A percentile compares a stretch with the other conserved stretches of the same genome.
phyloP scores from a whole-genome alignment of 2,888 invertebrate species.

The Rugalucina vietnamica region DNA sequence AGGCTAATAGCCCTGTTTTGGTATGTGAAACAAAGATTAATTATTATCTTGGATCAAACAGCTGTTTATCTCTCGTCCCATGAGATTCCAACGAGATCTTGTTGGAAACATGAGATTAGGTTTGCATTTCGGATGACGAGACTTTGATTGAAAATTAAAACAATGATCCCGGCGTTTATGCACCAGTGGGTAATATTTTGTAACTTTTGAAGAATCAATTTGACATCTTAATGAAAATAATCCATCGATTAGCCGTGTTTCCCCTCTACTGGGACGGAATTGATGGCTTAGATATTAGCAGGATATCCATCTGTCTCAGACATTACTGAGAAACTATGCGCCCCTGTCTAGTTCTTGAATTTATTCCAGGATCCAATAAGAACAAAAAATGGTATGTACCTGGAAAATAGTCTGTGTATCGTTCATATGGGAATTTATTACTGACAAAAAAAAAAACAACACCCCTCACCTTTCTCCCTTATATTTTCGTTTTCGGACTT shows the following conservation, averaged over 20 bases:
- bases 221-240: slow-evolving; percentile 68
- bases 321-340: slow-evolving; percentile 39
- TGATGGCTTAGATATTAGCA: slow-evolving; percentile 46
- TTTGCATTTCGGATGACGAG: slow-evolving; percentile 61
- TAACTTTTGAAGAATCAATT: slow-evolving; percentile 65
- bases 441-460: no score
- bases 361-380: no score
- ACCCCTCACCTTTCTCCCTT: no score
- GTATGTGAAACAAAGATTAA: slow-evolving; percentile 62
- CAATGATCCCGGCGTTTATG: slow-evolving; percentile 57
- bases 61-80: slow-evolving; percentile 64
- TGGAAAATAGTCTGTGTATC: no score
- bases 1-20: slow-evolving; percentile 12
- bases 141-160: slow-evolving; percentile 63
- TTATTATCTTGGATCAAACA: slow-evolving; percentile 65
- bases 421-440: no score
- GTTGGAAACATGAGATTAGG: slow-evolving; percentile 50
- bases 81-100: slow-evolving; percentile 53
- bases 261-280: slow-evolving; percentile 43
- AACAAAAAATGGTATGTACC: no score
- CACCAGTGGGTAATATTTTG: slow-evolving; percentile 62
- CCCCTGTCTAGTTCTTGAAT: no score
- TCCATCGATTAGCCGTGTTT: slow-evolving; percentile 51
- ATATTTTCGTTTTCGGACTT: no score
- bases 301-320: slow-evolving; percentile 54